phyloP scores from a whole-genome alignment of 2,797 vertebrate genomes.

The Sandelia bainsii region DNA sequence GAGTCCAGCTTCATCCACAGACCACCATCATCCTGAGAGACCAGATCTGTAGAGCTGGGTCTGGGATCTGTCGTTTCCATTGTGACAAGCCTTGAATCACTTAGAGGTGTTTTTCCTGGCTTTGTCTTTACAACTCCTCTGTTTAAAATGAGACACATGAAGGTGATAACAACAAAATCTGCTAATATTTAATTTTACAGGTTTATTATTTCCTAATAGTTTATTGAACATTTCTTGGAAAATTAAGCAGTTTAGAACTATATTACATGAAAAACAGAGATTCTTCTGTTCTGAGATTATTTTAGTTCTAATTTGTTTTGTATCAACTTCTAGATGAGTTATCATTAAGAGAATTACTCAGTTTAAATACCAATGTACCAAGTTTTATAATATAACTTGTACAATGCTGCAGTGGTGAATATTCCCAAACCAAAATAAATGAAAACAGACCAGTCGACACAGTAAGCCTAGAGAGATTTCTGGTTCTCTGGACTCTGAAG shows the following conservation, averaged over 20 bases:
- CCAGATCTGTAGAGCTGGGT: slow-evolving; percentile 6
- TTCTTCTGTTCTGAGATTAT: no score
- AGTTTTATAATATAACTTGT: background rate
- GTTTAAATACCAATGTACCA: no score
- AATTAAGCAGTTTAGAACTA: no score
- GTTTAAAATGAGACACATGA: slow-evolving; percentile 24
- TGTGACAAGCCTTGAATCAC: slow-evolving; percentile 5
- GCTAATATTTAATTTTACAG: no score
- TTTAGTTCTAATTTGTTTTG: no score
- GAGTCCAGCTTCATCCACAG: slow-evolving; percentile 58
- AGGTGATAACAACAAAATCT: background rate
- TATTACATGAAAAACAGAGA: no score
- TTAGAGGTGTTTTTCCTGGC: background rate
- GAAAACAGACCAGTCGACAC: background rate
- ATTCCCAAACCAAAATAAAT: slow-evolving; percentile 1
- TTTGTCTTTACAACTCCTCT: slow-evolving; percentile 2
- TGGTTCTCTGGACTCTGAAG: background rate
- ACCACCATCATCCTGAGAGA: slow-evolving; percentile 40
- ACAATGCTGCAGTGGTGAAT: background rate
- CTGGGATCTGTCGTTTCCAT: slow-evolving; percentile 47
- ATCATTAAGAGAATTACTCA: no score
- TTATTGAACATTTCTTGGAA: no score
- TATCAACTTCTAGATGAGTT: no score
- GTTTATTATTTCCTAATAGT: no score
- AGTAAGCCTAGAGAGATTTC: background rate